Base-by-base conservation (phyloP, 1,140 invertebrate genomes). In the Druon quercuslanigerum region DNA sequence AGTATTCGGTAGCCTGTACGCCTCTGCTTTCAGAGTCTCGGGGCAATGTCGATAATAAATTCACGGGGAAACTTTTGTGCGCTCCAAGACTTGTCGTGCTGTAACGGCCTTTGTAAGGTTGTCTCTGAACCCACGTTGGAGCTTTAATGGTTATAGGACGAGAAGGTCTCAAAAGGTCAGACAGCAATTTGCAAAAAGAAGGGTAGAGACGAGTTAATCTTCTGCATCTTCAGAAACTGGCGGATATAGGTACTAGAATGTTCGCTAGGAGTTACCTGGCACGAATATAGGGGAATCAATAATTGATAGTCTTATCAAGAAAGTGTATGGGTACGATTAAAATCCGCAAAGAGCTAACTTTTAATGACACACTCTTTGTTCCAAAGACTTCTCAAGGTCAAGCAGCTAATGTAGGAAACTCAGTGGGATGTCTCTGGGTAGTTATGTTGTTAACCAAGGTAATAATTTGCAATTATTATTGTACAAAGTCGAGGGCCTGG, bases 391-490 rank as follows among this genome's bases (percentile, higher is more conserved):
- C 57, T 60, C 57, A 60, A 60, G 57, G 57, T 60, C 57, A 25
- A 25, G 57, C 11, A 60, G 33, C 17, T n/a, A 19, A 54, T 60
- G 57, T 60, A 14, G 57, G 57, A 60, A 60, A 40, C 57, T 60
- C 57, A 33, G 57, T 60, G 57, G 57, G 57, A 60, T 60, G 57
- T 60, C 57, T 60, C 57, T 60, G 8, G 20, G 57, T 60, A 60
- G 57, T 60, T 60, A 60, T 33, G 57, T 60, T 60, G 57, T 60
- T 60, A 60, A 60, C 57, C 57, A 60, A 60, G 57, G 57, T 20
- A 60, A 60, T 60, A 60, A 60, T 60, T 60, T 60, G 57, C 57
- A 60, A 60, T 60, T 60, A 60, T 60, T 60, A 60, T 60, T 13
- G 57, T 60, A 60, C 57, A 60, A 60, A 60, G 57, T 60, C 57